Evolutionary conservation across 1,140 invertebrate genomes (phyloP).

Genomic region (Penaeus japonicus): DNA sequence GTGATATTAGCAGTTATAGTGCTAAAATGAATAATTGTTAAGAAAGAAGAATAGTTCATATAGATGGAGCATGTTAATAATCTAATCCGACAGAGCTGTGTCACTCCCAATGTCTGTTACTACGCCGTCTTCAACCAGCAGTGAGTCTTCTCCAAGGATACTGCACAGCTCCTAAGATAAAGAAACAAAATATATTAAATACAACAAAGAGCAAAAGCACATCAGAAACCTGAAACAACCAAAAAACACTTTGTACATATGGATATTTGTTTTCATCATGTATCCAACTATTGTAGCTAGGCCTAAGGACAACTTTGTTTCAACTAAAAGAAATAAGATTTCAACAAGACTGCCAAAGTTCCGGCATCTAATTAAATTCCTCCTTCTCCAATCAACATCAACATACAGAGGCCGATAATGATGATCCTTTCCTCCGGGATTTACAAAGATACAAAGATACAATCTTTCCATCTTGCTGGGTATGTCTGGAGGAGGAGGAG

Average conservation of each 20-base stretch:
- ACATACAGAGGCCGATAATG: no score
- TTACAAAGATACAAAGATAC: no score
- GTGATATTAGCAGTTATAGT: not conserved
- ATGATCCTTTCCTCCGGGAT: no score
- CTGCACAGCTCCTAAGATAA: conserved; percentile 37
- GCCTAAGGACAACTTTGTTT: not conserved
- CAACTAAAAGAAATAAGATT: no score
- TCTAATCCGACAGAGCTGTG: conserved; percentile 23
- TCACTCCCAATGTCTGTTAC: not conserved
- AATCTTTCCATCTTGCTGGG: no score
- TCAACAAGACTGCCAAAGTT: not conserved
- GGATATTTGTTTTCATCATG: not conserved
- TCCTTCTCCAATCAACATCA: no score
- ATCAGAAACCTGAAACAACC: not conserved
- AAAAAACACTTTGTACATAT: no score
- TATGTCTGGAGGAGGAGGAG: no score
- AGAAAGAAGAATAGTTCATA: not conserved
- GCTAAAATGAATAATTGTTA: not conserved
- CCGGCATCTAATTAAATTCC: no score
- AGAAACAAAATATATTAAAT: not conserved
- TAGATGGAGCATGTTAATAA: not conserved
- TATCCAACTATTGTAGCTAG: not conserved
- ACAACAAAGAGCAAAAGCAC: not conserved
- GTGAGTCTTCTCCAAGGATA: conserved; percentile 49
- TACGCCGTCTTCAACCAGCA: conserved; percentile 13